Percentiles rank a stretch among this genome's conserved stretches.
Evolutionary conservation across 2,888 invertebrate genomes (phyloP).

Genomic region (Cacoxenus indagator): DNA sequence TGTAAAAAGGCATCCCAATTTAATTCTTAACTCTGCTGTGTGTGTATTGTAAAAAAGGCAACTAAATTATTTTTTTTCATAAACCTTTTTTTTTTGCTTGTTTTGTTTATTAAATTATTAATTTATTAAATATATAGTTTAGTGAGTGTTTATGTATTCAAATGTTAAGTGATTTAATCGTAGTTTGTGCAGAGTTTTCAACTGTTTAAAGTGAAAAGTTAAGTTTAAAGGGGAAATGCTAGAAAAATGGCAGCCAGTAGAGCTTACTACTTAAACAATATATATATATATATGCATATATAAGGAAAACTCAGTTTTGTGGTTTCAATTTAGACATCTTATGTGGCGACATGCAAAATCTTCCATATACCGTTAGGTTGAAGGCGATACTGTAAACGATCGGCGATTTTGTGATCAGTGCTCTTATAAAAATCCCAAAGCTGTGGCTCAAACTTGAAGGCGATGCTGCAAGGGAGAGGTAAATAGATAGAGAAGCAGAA

Average conservation of each 20-base stretch:
- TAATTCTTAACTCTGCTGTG: neutral
- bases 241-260: no score
- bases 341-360: conserved; percentile 60
- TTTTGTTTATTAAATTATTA: neutral
- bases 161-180: neutral
- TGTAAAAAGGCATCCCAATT: neutral
- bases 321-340: conserved; percentile 15
- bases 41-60: conserved; percentile 12
- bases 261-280: conserved; percentile 10
- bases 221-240: no score
- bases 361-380: conserved; percentile 47
- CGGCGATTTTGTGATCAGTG: conserved; percentile 55
- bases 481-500: neutral
- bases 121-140: conserved; percentile 7
- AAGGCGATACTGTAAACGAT: conserved; percentile 62
- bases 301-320: neutral
- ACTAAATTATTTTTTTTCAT: conserved; percentile 7
- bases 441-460: conserved; percentile 59
- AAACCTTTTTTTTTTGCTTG: neutral
- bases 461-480: conserved; percentile 52
- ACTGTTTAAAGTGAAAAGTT: no score
- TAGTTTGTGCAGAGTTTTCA: no score
- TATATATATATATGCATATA: neutral
- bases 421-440: conserved; percentile 66
- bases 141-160: neutral